Base-by-base conservation (phyloP, 1,140 invertebrate species). In the Pinna nobilis region DNA sequence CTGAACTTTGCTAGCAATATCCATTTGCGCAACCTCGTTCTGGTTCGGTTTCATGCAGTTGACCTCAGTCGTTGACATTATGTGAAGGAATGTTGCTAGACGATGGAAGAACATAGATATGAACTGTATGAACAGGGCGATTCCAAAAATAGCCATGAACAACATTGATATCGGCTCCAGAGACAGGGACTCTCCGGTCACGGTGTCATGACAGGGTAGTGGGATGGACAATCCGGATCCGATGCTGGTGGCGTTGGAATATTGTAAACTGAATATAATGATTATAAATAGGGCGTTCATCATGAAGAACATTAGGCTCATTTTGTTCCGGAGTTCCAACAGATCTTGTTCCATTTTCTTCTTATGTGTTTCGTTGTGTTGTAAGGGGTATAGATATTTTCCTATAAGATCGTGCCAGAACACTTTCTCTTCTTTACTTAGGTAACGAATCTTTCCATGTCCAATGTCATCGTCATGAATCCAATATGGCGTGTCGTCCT, bases 71-170 rank as follows among this genome's bases (percentile, higher is more conserved):
- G 97, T 97, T 18, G 98, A 95, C 82, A 99, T 91, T 82, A 99
- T 99, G 87, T 99, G 98, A 0, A 97, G 96, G 59, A 99, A 91
- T 5, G 98, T 99, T 82, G 97, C 97, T 86, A 99, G 99, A 78
- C 98, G 94, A 94, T 99, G 98, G 92, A 99, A 97, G 90, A 99
- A 93, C 98, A 99, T 99, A 75, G 97, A 97, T 51, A 94, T 93
- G 88, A 99, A 99, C 88, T 99, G 97, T 78, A 99, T 98, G 6
- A 98, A 90, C 86, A 99, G 90, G 90, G 99, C 98, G 44, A 98
- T 90, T 23, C 96, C 96, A 87, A 99, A 99, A 91, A 99, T 99
- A 89, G 98, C 96, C 61, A 99, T 96, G 85, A 99, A 98, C 0
- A 99, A 95, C 23, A 99, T 90, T 91, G 97, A 97, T 71, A 99